Conservation (phyloP, 2,797 vertebrate genomes). For the Sebastes melanostomus region DNA sequence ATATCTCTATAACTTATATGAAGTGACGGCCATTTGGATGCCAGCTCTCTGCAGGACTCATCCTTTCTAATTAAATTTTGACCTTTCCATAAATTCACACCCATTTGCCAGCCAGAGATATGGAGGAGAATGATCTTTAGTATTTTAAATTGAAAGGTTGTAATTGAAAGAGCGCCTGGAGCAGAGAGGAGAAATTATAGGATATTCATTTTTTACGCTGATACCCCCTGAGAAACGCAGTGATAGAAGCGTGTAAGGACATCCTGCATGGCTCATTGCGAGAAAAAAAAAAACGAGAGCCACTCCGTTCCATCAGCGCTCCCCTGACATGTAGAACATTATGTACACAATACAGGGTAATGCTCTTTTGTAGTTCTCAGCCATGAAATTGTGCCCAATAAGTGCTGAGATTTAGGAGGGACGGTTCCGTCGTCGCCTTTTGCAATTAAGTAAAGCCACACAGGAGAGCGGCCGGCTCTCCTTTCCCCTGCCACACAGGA, state of each 20-base stretch:
- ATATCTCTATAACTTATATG: constrained; percentile 65
- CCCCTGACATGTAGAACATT: constrained; percentile 41
- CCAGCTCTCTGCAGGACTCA: constrained; percentile 43
- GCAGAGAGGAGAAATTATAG: constrained; percentile 63
- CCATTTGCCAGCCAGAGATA: constrained; percentile 54
- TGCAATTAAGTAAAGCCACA: constrained; percentile 64
- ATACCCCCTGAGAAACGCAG: constrained; percentile 58
- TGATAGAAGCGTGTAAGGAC: constrained; percentile 51
- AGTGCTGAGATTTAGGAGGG: constrained; percentile 47
- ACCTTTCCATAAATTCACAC: constrained; percentile 80
- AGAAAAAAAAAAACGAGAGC: not conserved
- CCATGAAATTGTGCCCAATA: constrained; percentile 58
- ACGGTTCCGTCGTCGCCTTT: constrained; percentile 51
- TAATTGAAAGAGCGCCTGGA: constrained; percentile 70
- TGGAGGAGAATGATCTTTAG: constrained; percentile 56
- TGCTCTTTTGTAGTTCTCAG: constrained; percentile 54
- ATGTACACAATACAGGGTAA: constrained; percentile 40
- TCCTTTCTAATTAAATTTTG: constrained; percentile 72
- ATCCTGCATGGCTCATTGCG: constrained; percentile 42
- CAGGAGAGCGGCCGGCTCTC: constrained; percentile 46
- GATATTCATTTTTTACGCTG: constrained; percentile 67
- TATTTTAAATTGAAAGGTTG: constrained; percentile 74
- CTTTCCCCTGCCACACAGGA: constrained; percentile 43
- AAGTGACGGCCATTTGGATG: constrained; percentile 65
- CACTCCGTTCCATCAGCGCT: constrained; percentile 24